Base-by-base conservation (phyloP, 2,888 invertebrate genomes). In the Thumatha senex region DNA sequence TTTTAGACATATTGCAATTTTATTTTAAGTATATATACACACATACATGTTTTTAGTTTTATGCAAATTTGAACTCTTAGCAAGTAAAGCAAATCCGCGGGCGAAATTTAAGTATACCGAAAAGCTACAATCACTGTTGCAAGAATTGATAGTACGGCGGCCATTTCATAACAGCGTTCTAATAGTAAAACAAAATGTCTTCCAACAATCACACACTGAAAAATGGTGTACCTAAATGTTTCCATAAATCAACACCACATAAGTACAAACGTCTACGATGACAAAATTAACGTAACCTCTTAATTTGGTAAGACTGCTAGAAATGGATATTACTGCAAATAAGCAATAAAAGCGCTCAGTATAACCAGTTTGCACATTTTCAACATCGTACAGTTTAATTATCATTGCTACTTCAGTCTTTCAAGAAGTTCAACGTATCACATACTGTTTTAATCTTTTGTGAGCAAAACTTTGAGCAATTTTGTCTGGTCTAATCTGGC, bases 291-390 rank as follows among this genome's bases (percentile, higher is more conserved):
- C 64, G 60, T 60, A 76, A 79, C 77, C 84, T 85, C 84, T 85
- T 86, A 86, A 88, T 87, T 84, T 76, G 56, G 67, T 54, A 67
- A 72, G 74, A 72, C 74, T 70, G 80, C 78, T 62, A 63, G 74
- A 78, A 86, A 86, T 78, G 85, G 79, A 84, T 83, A 87, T 82
- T 74, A 81, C 79, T 78, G 73, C 76, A 72, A 86, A 83, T 89
- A 86, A 84, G 85, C 82, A 78, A 82, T 84, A 81, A 87, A 79
- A 76, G 79, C 76, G 77, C 78, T 83, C 67, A 61, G 70, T 70
- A 76, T 67, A 82, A 84, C 86, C 86, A 82, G 82, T 87, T 89
- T 77, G 76, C 86, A 82, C 86, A 84, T 87, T 79, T 83, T 80
- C 73, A 70, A 80, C 79, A 69, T 78, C 81, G 80, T 90, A 84